Conservation (phyloP, 1,140 invertebrate species). For the Druon quercuslanigerum region DNA sequence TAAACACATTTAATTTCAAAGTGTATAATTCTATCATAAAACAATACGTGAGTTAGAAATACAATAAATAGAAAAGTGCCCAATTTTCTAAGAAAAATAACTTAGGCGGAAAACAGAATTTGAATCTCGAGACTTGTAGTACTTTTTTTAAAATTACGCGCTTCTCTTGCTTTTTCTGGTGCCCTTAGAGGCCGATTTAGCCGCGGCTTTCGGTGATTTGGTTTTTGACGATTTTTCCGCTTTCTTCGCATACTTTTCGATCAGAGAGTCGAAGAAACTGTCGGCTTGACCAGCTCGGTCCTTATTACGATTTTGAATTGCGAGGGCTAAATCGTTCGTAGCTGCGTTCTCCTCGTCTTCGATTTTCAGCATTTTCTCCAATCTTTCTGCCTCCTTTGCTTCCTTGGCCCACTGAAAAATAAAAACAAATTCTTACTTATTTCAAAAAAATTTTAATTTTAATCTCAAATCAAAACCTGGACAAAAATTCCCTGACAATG, state of each 20-base stretch:
- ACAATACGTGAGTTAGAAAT: conserved; percentile 26
- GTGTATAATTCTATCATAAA: not conserved
- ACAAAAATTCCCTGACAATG: too few species aligned
- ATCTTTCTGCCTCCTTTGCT: conserved; percentile 66
- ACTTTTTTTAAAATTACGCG: conserved; percentile 40
- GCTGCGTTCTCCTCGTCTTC: conserved; percentile 65
- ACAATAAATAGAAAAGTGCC: conserved; percentile 20
- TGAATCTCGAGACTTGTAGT: not conserved
- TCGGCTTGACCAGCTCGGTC: conserved; percentile 61
- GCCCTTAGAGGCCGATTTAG: conserved; percentile 35
- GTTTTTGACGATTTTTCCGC: conserved; percentile 57
- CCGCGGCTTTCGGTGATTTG: conserved; percentile 42
- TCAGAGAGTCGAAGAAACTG: conserved; percentile 70
- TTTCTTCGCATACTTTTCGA: conserved; percentile 69
- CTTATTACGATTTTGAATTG: conserved; percentile 67
- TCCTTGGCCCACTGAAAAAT: conserved; percentile 71
- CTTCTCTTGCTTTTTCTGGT: conserved; percentile 61
- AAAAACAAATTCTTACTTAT: conserved; percentile 20
- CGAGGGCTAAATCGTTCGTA: conserved; percentile 61
- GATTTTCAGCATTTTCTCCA: conserved; percentile 63
- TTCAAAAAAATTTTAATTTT: not conserved
- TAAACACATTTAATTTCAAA: conserved; percentile 19
- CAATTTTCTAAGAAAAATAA: conserved; percentile 16
- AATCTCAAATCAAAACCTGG: not conserved
- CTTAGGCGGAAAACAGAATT: conserved; percentile 17